Percentiles rank a stretch among this genome's conserved stretches.
Conservation (phyloP, 2,797 vertebrate genomes). For the Manis crassicaudata region DNA sequence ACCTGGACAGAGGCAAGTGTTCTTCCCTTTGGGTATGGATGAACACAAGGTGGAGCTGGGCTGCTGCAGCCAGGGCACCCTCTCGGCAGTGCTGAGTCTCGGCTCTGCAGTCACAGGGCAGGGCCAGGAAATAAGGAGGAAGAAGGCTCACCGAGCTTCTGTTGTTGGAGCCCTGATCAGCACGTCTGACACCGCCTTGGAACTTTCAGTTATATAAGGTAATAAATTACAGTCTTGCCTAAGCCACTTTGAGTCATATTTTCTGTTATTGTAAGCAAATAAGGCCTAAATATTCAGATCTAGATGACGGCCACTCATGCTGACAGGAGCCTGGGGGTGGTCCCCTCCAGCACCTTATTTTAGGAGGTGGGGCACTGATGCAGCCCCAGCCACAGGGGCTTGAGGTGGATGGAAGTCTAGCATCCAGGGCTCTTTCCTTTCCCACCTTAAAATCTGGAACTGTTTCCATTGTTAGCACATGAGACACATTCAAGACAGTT, state of each 20-base stretch:
- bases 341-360: not conserved
- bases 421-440: not conserved
- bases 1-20: not conserved
- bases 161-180: not conserved
- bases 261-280: slow-evolving; percentile 10
- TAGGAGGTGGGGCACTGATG: not conserved
- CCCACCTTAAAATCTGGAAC: not conserved
- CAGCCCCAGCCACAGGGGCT: not conserved
- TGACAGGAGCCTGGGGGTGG: not conserved
- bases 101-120: not conserved
- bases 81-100: not conserved
- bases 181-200: not conserved
- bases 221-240: not conserved
- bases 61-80: not conserved
- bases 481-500: not conserved
- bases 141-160: not conserved
- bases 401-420: not conserved
- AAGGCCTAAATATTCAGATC: not conserved
- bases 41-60: not conserved
- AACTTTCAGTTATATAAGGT: slow-evolving; percentile 7
- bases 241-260: not conserved
- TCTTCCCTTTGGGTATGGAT: not conserved
- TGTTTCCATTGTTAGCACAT: not conserved
- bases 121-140: not conserved
- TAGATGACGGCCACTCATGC: not conserved